Conservation (phyloP, 2,113 vertebrate genomes). For the human region GRCh38 chr12:84978501-84979000, state of each 20-base stretch:
- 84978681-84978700: not conserved
- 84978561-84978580: not conserved
- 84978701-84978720: slow-evolving; percentile 18
- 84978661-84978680: not conserved
- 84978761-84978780: not conserved
- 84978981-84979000: slow-evolving; percentile 69
- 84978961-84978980: slow-evolving; percentile 80
- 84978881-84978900: slow-evolving; percentile 75
- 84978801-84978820: slow-evolving; percentile 5
- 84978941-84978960: slow-evolving; percentile 75
- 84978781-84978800: slow-evolving; percentile 25
- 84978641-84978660: not conserved
- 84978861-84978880: slow-evolving; percentile 74
- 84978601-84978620: not conserved
- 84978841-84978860: slow-evolving; percentile 58
- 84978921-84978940: slow-evolving; percentile 65
- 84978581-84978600: not conserved
- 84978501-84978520: not conserved
- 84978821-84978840: slow-evolving; percentile 21
- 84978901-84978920: slow-evolving; percentile 75
- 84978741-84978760: slow-evolving; percentile 13
- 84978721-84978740: not conserved
- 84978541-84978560: not conserved
- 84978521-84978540: not conserved
- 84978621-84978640: not conserved